These are phyloP conservation scores for Callipepla californica DNA, from an alignment of 2,113 vertebrate species.

Conservation along the genomic window DNA sequence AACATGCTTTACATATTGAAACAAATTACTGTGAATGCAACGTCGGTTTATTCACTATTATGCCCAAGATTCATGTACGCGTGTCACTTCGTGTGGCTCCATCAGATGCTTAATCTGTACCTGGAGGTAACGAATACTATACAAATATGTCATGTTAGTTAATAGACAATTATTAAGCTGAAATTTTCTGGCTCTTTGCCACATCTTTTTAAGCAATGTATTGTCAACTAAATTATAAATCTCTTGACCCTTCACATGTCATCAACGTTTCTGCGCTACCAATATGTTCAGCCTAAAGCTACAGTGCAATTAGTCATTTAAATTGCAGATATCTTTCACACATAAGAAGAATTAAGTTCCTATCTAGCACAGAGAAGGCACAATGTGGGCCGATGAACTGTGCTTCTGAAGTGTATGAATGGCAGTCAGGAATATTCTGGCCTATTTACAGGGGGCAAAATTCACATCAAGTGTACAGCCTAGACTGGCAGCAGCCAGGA, in stretches of 20 bases:
- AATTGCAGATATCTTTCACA: conserved; percentile 73
- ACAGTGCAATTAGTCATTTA: conserved; percentile 76
- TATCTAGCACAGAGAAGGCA: conserved; percentile 19
- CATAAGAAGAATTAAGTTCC: conserved; percentile 67
- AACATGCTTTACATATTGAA: conserved; percentile 72
- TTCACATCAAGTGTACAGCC: background rate
- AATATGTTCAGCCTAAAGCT: conserved; percentile 75
- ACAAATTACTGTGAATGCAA: conserved; percentile 65
- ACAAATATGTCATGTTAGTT: conserved; percentile 76
- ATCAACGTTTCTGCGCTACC: conserved; percentile 68
- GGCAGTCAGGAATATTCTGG: conserved; percentile 51
- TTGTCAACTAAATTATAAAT: conserved; percentile 74
- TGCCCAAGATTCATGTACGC: conserved; percentile 67
- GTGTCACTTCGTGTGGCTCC: conserved; percentile 64
- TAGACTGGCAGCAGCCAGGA: conserved; percentile 56
- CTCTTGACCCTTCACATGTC: conserved; percentile 75
- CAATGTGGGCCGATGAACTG: background rate
- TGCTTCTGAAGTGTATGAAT: conserved; percentile 42
- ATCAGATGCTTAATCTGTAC: conserved; percentile 77
- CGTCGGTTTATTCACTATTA: conserved; percentile 70
- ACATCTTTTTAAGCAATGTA: conserved; percentile 71
- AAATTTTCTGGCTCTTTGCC: conserved; percentile 76
- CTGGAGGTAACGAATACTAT: conserved; percentile 75
- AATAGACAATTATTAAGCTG: conserved; percentile 77
- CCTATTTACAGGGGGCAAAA: conserved; percentile 16